phyloP scores from a whole-genome alignment of 2,113 vertebrate genomes.

The Polypterus senegalus region DNA sequence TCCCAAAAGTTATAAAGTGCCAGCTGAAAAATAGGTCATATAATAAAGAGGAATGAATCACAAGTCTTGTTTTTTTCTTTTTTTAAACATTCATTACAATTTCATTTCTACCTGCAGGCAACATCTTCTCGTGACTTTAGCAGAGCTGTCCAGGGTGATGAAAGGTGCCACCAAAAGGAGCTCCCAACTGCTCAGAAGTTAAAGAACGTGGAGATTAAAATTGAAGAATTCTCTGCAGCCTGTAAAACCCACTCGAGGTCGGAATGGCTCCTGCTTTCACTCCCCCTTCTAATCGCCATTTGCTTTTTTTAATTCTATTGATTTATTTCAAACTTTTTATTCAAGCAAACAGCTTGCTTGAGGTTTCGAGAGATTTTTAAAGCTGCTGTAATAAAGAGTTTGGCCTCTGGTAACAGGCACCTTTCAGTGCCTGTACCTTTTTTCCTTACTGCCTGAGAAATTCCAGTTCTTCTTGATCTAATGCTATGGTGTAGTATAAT shows the following conservation, averaged over 20 bases:
- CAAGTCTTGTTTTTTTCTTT: constrained; percentile 1
- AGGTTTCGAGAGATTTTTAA: too few relatives aligned
- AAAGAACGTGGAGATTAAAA: constrained; percentile 6
- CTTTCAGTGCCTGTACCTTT: too few relatives aligned
- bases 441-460: too few relatives aligned
- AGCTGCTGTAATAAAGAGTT: too few relatives aligned
- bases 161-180: constrained; percentile 1
- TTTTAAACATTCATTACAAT: constrained; percentile 4
- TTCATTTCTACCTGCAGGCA: constrained; percentile 10
- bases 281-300: too few relatives aligned
- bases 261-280: not conserved
- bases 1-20: not conserved
- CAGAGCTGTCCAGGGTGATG: constrained; percentile 8
- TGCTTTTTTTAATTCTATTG: too few relatives aligned
- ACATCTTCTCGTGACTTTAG: constrained; percentile 5
- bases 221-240: not conserved
- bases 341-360: too few relatives aligned
- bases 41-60: constrained; percentile 11
- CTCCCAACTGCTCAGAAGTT: constrained; percentile 3
- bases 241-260: not conserved
- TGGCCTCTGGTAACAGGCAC: too few relatives aligned
- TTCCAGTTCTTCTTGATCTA: too few relatives aligned
- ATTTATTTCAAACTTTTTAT: too few relatives aligned
- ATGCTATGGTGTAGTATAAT: too few relatives aligned
- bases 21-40: constrained; percentile 3